Base-by-base conservation (phyloP, 2,797 vertebrate species). In the Pseudochirops corinnae region DNA sequence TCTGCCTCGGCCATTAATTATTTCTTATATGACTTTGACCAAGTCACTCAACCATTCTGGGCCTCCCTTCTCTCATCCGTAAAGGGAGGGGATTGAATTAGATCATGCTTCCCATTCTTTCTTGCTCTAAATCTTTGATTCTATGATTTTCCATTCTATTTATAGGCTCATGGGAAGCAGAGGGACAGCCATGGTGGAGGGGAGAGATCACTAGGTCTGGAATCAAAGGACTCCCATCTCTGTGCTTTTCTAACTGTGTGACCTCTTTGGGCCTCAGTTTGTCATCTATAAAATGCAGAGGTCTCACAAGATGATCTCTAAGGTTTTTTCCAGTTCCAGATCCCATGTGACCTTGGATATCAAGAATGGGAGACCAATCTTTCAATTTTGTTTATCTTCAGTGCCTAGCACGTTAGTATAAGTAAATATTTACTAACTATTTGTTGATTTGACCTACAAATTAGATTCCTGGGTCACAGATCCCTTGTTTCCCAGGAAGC, bases 381-480 rank as follows among this genome's bases (percentile, higher is more conserved):
- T 87, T 39, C 21, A 31, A 67, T 21, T 24, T 50, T 67, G 13
- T 87, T 46, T 50, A 50, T 50, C 39, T 0, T 50, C 39, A 46
- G 55, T 97, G 90, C 93, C 96, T 94, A 96, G 95, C 58, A 94
- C 62, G 50, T 24, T 24, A 24, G 18, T 9, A 58, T 60, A 60
- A 31, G 11, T 60, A 60, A 31, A 31, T 60, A 60, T 28, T 29
- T 58, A 11, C 29, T 29, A 46, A 82, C 26, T 87, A 9, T 24
- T 46, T 87, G 39, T 50, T 87, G 74, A 87, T 9, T 26, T 87
- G 31, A 67, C 60, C 31, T 67, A 67, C n/a, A 46, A 9, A 46
- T 82, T 2, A 46, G 74, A 50, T 50, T 87, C 3, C 7, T 87
- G 21, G 9, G 10, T 87, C 74, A 24, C 39, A 50, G 74, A 87